A percentile compares a stretch with the other conserved stretches of the same genome.
These are phyloP conservation scores for Leptura quadrifasciata DNA, from an alignment of 2,888 invertebrate genomes.

Conservation along the genomic window DNA sequence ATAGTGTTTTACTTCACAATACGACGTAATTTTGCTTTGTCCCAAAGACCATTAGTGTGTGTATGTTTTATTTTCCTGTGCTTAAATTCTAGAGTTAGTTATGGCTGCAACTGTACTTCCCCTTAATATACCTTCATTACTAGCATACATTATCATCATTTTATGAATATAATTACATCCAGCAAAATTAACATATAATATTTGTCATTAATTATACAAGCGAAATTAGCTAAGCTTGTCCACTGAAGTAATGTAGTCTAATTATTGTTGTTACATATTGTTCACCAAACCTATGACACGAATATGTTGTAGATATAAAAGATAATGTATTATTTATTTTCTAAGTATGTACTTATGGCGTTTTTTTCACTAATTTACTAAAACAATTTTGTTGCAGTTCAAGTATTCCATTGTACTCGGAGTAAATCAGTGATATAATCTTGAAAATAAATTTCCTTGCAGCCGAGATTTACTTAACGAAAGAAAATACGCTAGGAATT, in stretches of 20 bases:
- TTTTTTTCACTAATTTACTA: not conserved
- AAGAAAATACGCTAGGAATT: no score
- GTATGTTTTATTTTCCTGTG: not conserved
- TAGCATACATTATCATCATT: not conserved
- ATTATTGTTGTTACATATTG: slow-evolving; percentile 11
- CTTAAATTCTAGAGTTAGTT: not conserved
- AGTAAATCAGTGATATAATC: not conserved
- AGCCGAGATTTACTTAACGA: not conserved
- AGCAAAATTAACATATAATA: slow-evolving; percentile 23
- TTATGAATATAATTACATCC: slow-evolving; percentile 22
- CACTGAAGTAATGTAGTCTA: not conserved
- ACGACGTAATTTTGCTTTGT: no score
- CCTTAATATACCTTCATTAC: not conserved
- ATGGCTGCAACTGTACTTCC: not conserved
- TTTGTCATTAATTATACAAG: slow-evolving; percentile 17
- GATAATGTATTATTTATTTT: not conserved
- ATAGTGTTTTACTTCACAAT: no score
- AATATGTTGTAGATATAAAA: not conserved
- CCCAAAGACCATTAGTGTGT: no score
- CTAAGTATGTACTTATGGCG: not conserved
- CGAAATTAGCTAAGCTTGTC: not conserved
- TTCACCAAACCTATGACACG: not conserved
- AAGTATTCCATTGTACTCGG: not conserved
- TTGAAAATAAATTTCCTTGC: not conserved
- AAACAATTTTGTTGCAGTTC: not conserved